Conservation (phyloP, 2,797 vertebrate genomes). For the Moxostoma hubbsi region DNA sequence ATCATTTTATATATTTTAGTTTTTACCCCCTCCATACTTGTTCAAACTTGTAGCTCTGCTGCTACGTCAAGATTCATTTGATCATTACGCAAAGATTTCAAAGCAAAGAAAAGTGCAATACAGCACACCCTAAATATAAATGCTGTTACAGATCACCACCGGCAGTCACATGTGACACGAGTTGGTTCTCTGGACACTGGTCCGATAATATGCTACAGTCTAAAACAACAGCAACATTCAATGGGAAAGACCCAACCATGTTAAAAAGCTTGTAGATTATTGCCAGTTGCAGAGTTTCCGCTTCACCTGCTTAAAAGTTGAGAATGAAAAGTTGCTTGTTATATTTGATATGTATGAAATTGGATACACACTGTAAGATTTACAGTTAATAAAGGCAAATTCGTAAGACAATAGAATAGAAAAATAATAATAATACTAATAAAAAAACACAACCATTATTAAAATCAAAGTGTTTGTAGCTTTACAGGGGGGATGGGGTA, state of each 20-base stretch:
- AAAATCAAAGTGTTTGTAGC: not conserved
- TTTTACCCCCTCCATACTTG: not conserved
- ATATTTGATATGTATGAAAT: not conserved
- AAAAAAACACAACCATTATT: no score
- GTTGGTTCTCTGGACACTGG: not conserved
- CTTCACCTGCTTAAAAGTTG: no score
- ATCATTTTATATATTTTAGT: no score
- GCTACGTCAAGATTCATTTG: slow-evolving; percentile 28
- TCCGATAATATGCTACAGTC: slow-evolving; percentile 29
- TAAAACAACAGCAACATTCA: slow-evolving; percentile 34
- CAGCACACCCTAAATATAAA: slow-evolving; percentile 15
- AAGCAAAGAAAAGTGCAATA: slow-evolving; percentile 24
- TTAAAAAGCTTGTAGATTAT: no score
- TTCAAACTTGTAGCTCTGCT: not conserved
- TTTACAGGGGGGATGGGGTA: not conserved
- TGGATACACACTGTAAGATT: not conserved
- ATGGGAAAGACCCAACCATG: not conserved
- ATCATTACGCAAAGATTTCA: not conserved
- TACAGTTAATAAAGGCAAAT: not conserved
- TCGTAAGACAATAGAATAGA: not conserved
- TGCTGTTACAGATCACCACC: no score
- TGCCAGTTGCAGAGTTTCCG: no score
- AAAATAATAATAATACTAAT: no score
- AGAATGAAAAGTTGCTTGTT: not conserved
- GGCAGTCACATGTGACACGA: not conserved